Base-by-base conservation (phyloP, 2,888 invertebrate species). In the Pachliopta kotzebuea region DNA sequence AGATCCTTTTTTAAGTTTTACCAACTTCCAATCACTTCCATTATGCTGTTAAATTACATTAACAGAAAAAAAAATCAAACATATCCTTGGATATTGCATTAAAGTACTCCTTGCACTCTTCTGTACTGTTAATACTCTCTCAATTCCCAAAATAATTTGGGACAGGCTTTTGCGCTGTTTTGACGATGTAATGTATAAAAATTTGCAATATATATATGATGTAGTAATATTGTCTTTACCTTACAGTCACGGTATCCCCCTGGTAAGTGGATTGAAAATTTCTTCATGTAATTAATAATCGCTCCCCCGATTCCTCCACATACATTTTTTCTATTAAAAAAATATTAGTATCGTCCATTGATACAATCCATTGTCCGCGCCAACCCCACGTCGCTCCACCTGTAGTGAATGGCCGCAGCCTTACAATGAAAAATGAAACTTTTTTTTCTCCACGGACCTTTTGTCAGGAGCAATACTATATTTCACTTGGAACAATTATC, bases 401-500 rank as follows among this genome's bases (percentile, higher is more conserved):
- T 90, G 89, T 89, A 84, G 79, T 90, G 84, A 90, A 90, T 90
- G 90, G 88, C 78, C 81, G 69, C 70, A 67, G 75, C 72, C 79
- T 81, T 82, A 88, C 86, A 89, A 88, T 84, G 86, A 89, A 86
- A 90, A 88, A 88, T 87, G 78, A 80, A 80, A 67, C 81, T 82
- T 88, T 88, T 84, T 61, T 62, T 56, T 56, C 80, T 76, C 75
- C 75, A 77, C 77, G 77, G 76, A 77, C 73, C 84, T 87, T 90
- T 90, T 90, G 88, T 88, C 90, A 84, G 88, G 87, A 87, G 88
- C 88, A 87, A 84, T 84, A 84, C 90, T 88, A 91, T 90, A 90
- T 88, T 87, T 90, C 89, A 90, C 80, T 81, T 85, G 85, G 88
- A 86, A 90, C 91, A 90, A 90, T 90, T 90, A 90, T 86, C 90